phyloP scores from a whole-genome alignment of 2,888 invertebrate genomes.

The Philereme transversata region DNA sequence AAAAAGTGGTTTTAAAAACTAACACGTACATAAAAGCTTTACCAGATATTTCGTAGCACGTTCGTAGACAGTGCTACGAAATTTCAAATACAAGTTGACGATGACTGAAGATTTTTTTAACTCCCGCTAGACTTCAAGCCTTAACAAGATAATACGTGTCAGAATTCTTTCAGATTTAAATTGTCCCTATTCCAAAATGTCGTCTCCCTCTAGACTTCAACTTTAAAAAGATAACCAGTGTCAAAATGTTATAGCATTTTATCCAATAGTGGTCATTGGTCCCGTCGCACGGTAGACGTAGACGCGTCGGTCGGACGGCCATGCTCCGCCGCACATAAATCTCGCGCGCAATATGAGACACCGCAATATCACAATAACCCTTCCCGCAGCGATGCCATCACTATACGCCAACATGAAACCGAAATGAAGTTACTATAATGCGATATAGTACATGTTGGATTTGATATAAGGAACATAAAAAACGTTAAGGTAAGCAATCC shows the following conservation, averaged over 20 bases:
- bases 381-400: constrained; percentile 55
- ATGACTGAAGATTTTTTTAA: too few relatives aligned
- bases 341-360: constrained; percentile 72
- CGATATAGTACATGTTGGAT: constrained; percentile 21
- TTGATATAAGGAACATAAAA: background rate
- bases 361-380: constrained; percentile 75
- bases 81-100: background rate
- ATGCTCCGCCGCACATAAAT: constrained; percentile 67
- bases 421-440: constrained; percentile 60
- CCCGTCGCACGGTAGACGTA: constrained; percentile 7
- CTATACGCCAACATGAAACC: constrained; percentile 45
- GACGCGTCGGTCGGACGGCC: constrained; percentile 37
- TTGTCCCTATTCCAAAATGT: background rate
- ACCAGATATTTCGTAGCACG: constrained; percentile 8
- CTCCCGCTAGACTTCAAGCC: too few relatives aligned
- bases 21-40: too few relatives aligned
- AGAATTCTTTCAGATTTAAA: too few relatives aligned
- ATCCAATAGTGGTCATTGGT: constrained; percentile 10
- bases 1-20: too few relatives aligned
- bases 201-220: background rate
- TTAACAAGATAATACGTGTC: too few relatives aligned
- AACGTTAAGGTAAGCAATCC: too few relatives aligned
- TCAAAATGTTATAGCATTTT: constrained; percentile 4
- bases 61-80: constrained; percentile 13
- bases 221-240: constrained; percentile 1